Percentiles rank a stretch among this genome's conserved stretches.
Evolutionary conservation across 2,797 vertebrate genomes (phyloP).

Genomic region (Hippocampus kuda): DNA sequence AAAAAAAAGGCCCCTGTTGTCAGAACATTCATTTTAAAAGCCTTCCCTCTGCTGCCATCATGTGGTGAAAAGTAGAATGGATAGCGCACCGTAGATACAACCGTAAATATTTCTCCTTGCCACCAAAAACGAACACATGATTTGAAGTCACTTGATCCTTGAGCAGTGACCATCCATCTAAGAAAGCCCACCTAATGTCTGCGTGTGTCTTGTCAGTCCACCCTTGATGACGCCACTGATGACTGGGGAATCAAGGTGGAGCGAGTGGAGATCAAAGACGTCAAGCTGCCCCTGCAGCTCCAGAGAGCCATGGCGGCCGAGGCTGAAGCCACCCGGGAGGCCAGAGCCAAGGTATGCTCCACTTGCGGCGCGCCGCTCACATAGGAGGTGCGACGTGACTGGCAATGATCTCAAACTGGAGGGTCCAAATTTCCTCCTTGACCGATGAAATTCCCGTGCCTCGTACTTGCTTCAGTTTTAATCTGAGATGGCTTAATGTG

Average conservation of each 20-base stretch:
- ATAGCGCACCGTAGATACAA: neutral
- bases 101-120: neutral
- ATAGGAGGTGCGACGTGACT: no score
- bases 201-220: constrained; percentile 52
- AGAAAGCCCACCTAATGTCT: neutral
- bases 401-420: no score
- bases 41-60: constrained; percentile 3
- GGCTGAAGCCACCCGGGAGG: constrained; percentile 86
- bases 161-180: no score
- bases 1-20: neutral
- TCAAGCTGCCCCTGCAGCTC: constrained; percentile 87
- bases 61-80: neutral
- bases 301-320: constrained; percentile 98
- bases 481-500: no score
- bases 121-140: no score
- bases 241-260: constrained; percentile 97
- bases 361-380: no score
- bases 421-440: no score
- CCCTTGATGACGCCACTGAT: constrained; percentile 85
- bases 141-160: no score
- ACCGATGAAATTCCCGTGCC: no score
- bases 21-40: neutral
- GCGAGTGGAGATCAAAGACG: constrained; percentile 96
- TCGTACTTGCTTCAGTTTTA: no score
- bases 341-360: constrained; percentile 81